Percentiles rank a stretch among this genome's conserved stretches.
phyloP scores from a whole-genome alignment of 2,113 vertebrate genomes.

The Sturnira hondurensis region DNA sequence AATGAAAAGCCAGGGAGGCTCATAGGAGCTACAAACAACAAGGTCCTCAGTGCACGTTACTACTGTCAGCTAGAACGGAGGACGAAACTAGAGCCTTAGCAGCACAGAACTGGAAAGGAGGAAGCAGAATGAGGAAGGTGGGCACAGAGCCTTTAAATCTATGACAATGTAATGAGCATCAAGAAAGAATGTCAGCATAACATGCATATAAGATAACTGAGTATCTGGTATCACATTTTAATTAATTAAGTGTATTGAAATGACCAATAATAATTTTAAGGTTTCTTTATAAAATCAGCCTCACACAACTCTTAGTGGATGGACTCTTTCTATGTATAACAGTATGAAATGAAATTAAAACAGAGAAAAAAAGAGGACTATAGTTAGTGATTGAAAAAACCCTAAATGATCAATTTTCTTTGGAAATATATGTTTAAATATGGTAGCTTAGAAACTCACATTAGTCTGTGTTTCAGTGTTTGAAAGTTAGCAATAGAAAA shows the following conservation, averaged over 20 bases:
- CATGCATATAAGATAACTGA: neutral
- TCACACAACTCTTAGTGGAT: neutral
- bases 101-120: neutral
- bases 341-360: constrained; percentile 54
- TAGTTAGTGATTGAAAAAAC: constrained; percentile 36
- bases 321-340: neutral
- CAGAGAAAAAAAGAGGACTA: neutral
- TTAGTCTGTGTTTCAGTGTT: constrained; percentile 46
- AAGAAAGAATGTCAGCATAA: constrained; percentile 25
- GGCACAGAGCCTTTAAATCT: neutral
- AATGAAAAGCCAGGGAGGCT: neutral
- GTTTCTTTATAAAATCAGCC: constrained; percentile 27
- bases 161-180: neutral
- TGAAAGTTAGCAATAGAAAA: constrained; percentile 63
- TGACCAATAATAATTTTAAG: constrained; percentile 58
- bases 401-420: constrained; percentile 16
- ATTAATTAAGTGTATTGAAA: constrained; percentile 35
- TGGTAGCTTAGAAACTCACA: constrained; percentile 33
- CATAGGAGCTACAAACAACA: neutral
- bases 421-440: constrained; percentile 39
- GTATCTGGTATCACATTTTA: constrained; percentile 46
- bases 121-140: neutral
- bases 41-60: neutral
- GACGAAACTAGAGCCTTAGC: neutral
- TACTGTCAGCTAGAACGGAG: neutral